phyloP scores from a whole-genome alignment of 2,888 invertebrate species.

The Fragum sueziense region DNA sequence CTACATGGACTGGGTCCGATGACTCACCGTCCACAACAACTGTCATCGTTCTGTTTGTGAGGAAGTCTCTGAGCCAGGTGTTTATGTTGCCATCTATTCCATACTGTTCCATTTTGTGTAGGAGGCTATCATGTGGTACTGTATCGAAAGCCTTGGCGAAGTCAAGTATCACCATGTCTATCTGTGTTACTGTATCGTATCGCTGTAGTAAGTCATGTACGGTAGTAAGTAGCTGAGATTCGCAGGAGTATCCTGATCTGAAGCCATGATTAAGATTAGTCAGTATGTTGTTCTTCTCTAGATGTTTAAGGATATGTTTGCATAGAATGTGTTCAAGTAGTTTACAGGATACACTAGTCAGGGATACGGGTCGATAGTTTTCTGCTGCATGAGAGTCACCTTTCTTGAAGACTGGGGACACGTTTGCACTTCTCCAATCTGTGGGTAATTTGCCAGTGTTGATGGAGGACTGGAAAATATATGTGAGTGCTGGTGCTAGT shows the following conservation, averaged over 20 bases:
- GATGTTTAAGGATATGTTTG: too few species aligned
- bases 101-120: conserved; percentile 34
- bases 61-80: conserved; percentile 35
- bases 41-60: conserved; percentile 13
- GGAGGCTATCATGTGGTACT: conserved; percentile 36
- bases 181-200: conserved; percentile 12
- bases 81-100: conserved; percentile 29
- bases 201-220: too few species aligned
- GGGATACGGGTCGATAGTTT: conserved; percentile 54
- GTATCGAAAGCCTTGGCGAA: conserved; percentile 51
- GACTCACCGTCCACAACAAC: too few species aligned
- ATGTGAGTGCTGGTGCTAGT: conserved; percentile 26
- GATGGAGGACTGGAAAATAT: conserved; percentile 31
- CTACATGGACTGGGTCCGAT: too few species aligned
- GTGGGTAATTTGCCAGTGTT: conserved; percentile 23
- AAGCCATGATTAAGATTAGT: too few species aligned
- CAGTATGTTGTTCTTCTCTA: too few species aligned
- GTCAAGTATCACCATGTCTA: conserved; percentile 38
- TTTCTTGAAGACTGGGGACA: conserved; percentile 43
- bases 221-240: too few species aligned
- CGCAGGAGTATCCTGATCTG: too few species aligned
- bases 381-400: conserved; percentile 29
- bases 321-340: too few species aligned
- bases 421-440: conserved; percentile 30
- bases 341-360: conserved; percentile 30